Conservation (phyloP, 2,113 vertebrate species). For the Channa maculata region DNA sequence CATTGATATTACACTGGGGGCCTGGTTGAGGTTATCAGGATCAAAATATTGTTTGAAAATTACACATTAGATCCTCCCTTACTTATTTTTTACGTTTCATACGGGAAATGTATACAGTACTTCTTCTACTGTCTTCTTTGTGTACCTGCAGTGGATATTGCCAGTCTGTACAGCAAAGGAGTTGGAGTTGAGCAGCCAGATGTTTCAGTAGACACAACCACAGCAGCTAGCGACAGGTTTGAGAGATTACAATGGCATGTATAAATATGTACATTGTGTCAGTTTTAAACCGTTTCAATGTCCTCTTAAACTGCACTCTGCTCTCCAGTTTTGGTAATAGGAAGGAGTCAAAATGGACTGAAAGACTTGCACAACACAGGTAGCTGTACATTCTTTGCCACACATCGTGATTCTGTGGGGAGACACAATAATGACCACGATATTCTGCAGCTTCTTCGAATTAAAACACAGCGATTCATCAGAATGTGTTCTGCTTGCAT, state of each 20-base stretch:
- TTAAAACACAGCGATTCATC: neutral
- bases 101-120: no score
- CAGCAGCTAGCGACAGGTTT: conserved; percentile 25
- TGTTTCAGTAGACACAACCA: conserved; percentile 28
- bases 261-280: neutral
- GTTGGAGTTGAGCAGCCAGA: conserved; percentile 23
- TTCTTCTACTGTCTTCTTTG: neutral
- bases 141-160: conserved; percentile 49
- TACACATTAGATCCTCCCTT: no score
- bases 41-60: no score
- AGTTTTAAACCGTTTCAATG: neutral
- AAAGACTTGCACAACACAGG: conserved; percentile 77
- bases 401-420: no score
- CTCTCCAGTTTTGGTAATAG: conserved; percentile 24
- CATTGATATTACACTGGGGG: no score
- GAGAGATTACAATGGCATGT: neutral
- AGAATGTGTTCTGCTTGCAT: neutral
- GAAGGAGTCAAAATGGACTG: conserved; percentile 78
- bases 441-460: neutral
- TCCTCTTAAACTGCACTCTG: neutral
- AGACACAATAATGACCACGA: neutral
- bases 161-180: conserved; percentile 52
- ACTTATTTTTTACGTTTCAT: no score
- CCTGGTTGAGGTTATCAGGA: no score
- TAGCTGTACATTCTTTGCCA: conserved; percentile 9